A percentile compares a stretch with the other conserved stretches of the same genome.
These are phyloP conservation scores for Drosophila ochracea DNA, from an alignment of 2,888 invertebrate species.

Conservation along the genomic window DNA sequence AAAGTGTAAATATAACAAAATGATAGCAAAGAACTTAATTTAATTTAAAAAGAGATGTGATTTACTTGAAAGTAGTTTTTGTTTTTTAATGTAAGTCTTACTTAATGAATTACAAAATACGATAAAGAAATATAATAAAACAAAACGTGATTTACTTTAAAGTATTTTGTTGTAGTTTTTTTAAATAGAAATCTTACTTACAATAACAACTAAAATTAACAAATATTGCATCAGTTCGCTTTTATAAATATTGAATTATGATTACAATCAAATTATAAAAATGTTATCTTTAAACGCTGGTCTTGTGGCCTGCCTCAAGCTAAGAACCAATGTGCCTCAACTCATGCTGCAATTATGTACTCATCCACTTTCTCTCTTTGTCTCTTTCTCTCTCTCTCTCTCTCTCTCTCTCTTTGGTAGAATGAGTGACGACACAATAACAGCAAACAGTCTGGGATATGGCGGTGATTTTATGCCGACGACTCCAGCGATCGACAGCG, in stretches of 20 bases:
- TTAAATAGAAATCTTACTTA: not conserved
- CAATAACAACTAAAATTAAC: not conserved
- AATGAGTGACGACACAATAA: conserved; percentile 68
- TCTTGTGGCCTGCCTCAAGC: conserved; percentile 39
- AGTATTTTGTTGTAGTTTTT: not conserved
- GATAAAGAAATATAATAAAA: not conserved
- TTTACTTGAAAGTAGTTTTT: not conserved
- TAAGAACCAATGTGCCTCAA: conserved; percentile 2
- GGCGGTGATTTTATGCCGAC: conserved; percentile 33
- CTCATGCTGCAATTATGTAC: not conserved
- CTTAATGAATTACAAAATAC: not conserved
- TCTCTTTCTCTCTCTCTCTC: not conserved
- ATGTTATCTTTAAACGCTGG: not conserved
- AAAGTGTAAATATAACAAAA: not conserved
- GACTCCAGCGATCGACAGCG: conserved; percentile 24
- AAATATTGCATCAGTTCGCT: not conserved
- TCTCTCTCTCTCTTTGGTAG: conserved; percentile 40
- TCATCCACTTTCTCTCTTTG: not conserved
- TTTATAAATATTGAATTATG: not conserved
- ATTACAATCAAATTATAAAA: not conserved
- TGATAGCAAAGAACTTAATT: not conserved
- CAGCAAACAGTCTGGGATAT: conserved; percentile 37
- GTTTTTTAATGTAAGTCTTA: not conserved
- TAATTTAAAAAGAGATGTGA: not conserved
- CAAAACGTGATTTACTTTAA: not conserved